Evolutionary conservation across 2,797 vertebrate genomes (phyloP), one percentile per base, ranked within the genome.

Genomic region (Enteromius thamalakanensis): DNA sequence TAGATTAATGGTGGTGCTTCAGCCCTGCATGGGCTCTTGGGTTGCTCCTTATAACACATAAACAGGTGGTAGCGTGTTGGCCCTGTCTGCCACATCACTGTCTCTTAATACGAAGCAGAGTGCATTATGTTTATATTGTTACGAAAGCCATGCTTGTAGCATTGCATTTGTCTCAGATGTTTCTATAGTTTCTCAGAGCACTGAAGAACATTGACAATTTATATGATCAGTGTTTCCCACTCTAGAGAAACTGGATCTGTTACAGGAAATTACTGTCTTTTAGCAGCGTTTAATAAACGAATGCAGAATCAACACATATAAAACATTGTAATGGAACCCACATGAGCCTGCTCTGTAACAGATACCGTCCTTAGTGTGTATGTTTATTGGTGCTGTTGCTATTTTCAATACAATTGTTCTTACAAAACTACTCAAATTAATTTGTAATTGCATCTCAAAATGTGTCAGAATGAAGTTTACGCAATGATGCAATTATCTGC

Each of bases 1-100:
- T 91, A 94, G 91, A 95, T 94, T 94, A 94, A 95, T 94, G 93
- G 87, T 90, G 80, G 77, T 85, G 88, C 91, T 89, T 87, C 87
- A 88, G 89, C 88, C 81, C 87, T 88, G 89, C 86, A 89, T 76
- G 88, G 86, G 86, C 84, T 87, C 83, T 83, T 80, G 58, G 84
- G 82, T 89, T 90, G 87, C 82, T 90, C 69, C 45, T 77, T 87
- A 51, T 85, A 86, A 89, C 89, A 87, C 85, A 70, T 74, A 87
- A 82, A 77, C 86, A 88, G 86, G 86, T 87, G 69, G 77, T 85
- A 65, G 79, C 69, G 55, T 64, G 37, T 26, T 37, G 64, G 34
- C 60, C 65, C 37, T 47, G 68, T 69, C 70, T 68, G 68, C 78
- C 32, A 65, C 42, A 37, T 81, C 76, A 64, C 53, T 80, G 49